These are phyloP conservation scores for Macropis europaea DNA, from an alignment of 2,888 invertebrate genomes.

Conservation along the genomic window DNA sequence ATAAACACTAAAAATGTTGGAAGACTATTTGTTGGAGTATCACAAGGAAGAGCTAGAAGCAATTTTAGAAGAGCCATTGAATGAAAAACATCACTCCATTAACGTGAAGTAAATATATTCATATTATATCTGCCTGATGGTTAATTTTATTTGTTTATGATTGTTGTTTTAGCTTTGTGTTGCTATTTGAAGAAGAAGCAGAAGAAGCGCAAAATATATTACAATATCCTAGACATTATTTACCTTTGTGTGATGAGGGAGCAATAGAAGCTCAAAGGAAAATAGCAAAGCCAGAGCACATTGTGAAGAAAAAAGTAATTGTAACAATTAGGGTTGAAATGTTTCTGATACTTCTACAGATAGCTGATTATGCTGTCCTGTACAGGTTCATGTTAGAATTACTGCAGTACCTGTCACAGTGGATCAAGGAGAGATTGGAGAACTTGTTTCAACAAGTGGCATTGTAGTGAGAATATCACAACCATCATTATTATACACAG, in stretches of 20 bases:
- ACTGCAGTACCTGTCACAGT: slow-evolving; percentile 82
- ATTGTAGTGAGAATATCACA: slow-evolving; percentile 89
- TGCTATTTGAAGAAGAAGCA: slow-evolving; percentile 86
- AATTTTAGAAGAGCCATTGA: slow-evolving; percentile 84
- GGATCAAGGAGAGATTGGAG: slow-evolving; percentile 78
- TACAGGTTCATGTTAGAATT: slow-evolving; percentile 72
- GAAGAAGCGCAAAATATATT: slow-evolving; percentile 86
- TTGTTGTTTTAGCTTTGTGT: slow-evolving; percentile 83
- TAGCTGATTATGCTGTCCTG: neutral
- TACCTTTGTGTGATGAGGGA: slow-evolving; percentile 84
- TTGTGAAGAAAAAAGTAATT: slow-evolving; percentile 83
- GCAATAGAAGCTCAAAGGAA: slow-evolving; percentile 83
- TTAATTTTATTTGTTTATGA: neutral
- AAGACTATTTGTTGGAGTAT: slow-evolving; percentile 83
- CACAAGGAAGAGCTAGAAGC: slow-evolving; percentile 84
- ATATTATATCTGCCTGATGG: neutral
- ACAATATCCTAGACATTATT: slow-evolving; percentile 83
- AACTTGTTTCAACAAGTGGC: slow-evolving; percentile 81
- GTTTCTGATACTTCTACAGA: neutral
- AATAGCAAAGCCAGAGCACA: slow-evolving; percentile 79
- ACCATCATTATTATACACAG: slow-evolving; percentile 88
- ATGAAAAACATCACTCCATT: slow-evolving; percentile 83
- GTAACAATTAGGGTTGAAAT: neutral
- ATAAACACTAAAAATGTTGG: slow-evolving; percentile 64
- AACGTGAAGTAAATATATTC: slow-evolving; percentile 86